These are phyloP conservation scores for Chiloscyllium punctatum DNA, from an alignment of 2,797 vertebrate genomes.

Conservation along the genomic window DNA sequence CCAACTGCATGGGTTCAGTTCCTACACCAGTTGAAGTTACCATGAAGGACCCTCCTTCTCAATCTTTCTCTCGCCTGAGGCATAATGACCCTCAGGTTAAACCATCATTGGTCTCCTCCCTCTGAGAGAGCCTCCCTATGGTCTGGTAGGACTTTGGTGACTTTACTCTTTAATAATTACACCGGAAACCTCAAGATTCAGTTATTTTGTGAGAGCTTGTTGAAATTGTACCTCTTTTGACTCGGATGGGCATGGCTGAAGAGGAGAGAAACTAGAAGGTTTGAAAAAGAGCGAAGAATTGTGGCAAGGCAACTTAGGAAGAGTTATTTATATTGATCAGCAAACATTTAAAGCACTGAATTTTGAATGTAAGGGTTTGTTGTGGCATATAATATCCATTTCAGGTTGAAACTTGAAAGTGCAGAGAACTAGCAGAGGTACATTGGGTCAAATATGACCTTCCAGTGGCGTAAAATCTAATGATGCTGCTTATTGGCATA, in stretches of 20 bases:
- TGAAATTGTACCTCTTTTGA: not conserved
- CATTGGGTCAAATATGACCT: not conserved
- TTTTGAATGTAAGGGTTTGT: not conserved
- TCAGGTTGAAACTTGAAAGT: not conserved
- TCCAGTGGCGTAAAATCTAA: not conserved
- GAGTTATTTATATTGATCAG: not conserved
- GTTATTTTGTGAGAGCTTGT: not conserved
- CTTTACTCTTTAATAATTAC: not conserved
- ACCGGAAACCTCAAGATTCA: not conserved
- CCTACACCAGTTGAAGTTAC: too few relatives aligned
- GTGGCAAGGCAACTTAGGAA: not conserved
- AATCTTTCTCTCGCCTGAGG: too few relatives aligned
- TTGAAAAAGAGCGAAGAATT: not conserved
- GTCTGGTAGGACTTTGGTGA: too few relatives aligned
- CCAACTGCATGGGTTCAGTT: too few relatives aligned
- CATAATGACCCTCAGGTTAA: too few relatives aligned
- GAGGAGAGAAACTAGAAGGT: not conserved
- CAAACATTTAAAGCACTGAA: slow-evolving; percentile 4
- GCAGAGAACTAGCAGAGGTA: not conserved
- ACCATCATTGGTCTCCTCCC: too few relatives aligned
- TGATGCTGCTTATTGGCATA: not conserved
- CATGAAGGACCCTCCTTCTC: too few relatives aligned
- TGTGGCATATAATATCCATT: not conserved
- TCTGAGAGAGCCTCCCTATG: too few relatives aligned
- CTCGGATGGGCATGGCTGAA: not conserved